These are phyloP conservation scores for Pangasius larnaudii DNA, from an alignment of 2,797 vertebrate species.

Conservation along the genomic window DNA sequence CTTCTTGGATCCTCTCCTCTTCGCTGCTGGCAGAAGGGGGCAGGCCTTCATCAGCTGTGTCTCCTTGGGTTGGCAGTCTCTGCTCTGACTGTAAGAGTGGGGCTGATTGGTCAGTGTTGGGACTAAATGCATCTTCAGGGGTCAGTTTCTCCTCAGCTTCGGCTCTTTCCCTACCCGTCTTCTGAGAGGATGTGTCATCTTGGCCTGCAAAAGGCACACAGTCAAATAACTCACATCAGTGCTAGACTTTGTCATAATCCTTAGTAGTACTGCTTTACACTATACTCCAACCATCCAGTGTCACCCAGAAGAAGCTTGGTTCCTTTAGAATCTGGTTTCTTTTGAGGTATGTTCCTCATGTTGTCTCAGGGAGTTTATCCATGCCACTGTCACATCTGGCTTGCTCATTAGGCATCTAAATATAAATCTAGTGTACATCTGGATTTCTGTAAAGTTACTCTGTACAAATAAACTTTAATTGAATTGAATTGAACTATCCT, in stretches of 20 bases:
- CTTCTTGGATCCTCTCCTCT: constrained; percentile 64
- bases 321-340: neutral
- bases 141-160: constrained; percentile 65
- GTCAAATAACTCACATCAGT: neutral
- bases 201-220: constrained; percentile 62
- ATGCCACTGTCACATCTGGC: neutral
- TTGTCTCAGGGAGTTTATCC: neutral
- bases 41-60: constrained; percentile 72
- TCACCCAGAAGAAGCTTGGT: neutral
- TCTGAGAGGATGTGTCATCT: constrained; percentile 59
- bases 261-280: neutral
- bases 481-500: neutral
- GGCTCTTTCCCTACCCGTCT: constrained; percentile 58
- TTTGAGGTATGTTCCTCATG: neutral
- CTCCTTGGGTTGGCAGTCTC: constrained; percentile 68
- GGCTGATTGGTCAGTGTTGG: constrained; percentile 70
- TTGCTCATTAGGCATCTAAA: neutral
- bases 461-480: neutral
- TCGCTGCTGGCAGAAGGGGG: constrained; percentile 71
- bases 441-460: neutral
- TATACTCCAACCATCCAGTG: neutral
- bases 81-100: constrained; percentile 78
- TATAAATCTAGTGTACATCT: neutral
- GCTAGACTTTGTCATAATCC: neutral
- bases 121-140: constrained; percentile 75